Conservation (phyloP, 2,888 invertebrate species). For the Polydrusus tereticollis region DNA sequence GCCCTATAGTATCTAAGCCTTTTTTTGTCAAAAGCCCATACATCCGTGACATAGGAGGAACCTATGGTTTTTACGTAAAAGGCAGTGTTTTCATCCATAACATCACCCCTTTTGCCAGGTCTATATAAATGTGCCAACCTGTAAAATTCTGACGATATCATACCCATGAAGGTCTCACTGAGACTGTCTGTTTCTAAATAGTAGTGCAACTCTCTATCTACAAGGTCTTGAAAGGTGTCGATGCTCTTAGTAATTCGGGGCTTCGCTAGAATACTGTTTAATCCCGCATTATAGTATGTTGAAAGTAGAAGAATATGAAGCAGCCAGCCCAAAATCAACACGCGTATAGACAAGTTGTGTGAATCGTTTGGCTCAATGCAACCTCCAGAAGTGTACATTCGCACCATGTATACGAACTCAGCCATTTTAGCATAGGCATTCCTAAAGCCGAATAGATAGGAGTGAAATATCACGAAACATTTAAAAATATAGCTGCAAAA, state of each 20-base stretch:
- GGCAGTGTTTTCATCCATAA: constrained; percentile 32
- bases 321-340: constrained; percentile 17
- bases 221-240: constrained; percentile 52
- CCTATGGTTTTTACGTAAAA: constrained; percentile 50
- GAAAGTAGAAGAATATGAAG: constrained; percentile 45
- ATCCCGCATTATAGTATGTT: constrained; percentile 52
- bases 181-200: constrained; percentile 1
- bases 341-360: neutral
- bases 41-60: constrained; percentile 53
- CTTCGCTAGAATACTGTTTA: constrained; percentile 51
- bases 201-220: constrained; percentile 46
- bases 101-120: constrained; percentile 10
- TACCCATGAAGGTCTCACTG: constrained; percentile 6
- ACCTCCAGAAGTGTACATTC: constrained; percentile 14
- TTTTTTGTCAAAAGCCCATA: constrained; percentile 48
- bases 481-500: neutral
- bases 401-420: neutral
- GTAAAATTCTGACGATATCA: constrained; percentile 32
- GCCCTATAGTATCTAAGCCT: constrained; percentile 48
- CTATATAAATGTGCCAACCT: constrained; percentile 38
- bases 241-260: constrained; percentile 49
- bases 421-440: neutral
- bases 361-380: neutral
- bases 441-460: neutral
- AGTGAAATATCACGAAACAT: neutral